These are phyloP conservation scores for Hippocampus comes DNA, from an alignment of 2,113 vertebrate genomes.

Conservation along the genomic window DNA sequence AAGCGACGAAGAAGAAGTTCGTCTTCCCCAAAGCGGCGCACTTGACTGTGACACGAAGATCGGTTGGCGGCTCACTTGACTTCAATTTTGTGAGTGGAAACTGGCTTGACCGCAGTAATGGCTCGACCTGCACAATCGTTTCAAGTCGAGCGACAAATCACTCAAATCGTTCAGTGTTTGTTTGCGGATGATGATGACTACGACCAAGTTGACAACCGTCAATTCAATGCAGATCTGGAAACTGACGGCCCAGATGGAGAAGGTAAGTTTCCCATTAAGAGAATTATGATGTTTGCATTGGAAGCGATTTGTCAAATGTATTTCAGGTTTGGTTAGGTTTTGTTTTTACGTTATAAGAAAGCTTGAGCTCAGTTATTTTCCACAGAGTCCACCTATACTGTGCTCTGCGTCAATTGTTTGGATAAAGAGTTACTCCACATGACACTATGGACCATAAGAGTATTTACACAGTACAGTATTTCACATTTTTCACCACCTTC, in stretches of 20 bases:
- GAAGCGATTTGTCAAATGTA: background rate
- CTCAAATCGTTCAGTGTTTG: constrained; percentile 22
- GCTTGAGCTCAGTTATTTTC: background rate
- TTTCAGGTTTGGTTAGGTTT: background rate
- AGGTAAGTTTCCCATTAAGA: background rate
- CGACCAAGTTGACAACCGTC: fast-evolving
- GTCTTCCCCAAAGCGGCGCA: too few relatives aligned
- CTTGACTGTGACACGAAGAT: background rate
- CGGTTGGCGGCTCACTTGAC: too few relatives aligned
- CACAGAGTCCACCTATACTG: background rate
- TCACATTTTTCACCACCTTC: background rate
- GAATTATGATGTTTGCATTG: background rate
- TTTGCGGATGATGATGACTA: background rate
- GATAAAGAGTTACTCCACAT: too few relatives aligned
- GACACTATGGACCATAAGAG: too few relatives aligned
- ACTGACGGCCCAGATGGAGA: constrained; percentile 3
- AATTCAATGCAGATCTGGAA: fast-evolving
- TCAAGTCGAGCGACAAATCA: constrained; percentile 4
- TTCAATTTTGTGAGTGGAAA: background rate
- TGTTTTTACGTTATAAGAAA: background rate
- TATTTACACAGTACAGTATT: background rate
- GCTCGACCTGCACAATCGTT: background rate
- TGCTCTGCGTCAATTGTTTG: too few relatives aligned
- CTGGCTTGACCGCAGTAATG: constrained; percentile 38
- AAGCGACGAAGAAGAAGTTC: background rate